Evolutionary conservation across 2,113 vertebrate genomes (phyloP).

Genomic region (Atrichornis clamosus): DNA sequence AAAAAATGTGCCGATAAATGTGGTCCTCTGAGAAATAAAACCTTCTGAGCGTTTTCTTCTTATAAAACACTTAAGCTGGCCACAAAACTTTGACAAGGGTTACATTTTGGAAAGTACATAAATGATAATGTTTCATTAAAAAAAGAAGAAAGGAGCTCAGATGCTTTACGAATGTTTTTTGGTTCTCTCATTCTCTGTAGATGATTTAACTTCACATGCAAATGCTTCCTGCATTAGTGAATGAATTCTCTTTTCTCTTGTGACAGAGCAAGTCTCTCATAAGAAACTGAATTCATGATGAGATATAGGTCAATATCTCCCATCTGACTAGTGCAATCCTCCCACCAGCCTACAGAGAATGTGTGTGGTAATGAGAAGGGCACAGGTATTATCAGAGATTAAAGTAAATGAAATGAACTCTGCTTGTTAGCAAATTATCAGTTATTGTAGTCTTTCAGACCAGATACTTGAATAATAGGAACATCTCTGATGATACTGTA

Average conservation of each 20-base stretch:
- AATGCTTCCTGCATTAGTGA: conserved; percentile 40
- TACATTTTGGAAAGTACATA: conserved; percentile 26
- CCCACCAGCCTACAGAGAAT: neutral
- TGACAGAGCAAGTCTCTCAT: neutral
- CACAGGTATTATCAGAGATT: neutral
- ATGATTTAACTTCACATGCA: neutral
- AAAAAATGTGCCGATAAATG: conserved; percentile 8
- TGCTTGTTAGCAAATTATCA: neutral
- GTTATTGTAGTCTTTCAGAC: neutral
- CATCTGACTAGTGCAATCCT: neutral
- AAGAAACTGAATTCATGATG: neutral
- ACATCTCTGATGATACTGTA: neutral
- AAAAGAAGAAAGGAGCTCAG: neutral
- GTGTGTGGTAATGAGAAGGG: neutral
- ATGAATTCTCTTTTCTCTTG: conserved; percentile 4
- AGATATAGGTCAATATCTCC: conserved; percentile 10
- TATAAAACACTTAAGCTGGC: neutral
- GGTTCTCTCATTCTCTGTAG: neutral
- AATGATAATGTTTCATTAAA: conserved; percentile 32
- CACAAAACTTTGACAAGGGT: neutral
- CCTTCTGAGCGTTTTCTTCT: conserved; percentile 10
- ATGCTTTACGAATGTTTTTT: conserved; percentile 4
- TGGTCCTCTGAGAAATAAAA: conserved; percentile 14
- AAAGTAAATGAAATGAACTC: neutral
- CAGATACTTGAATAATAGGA: neutral